Conservation (phyloP, 2,888 invertebrate genomes). For the Metalampra italica region DNA sequence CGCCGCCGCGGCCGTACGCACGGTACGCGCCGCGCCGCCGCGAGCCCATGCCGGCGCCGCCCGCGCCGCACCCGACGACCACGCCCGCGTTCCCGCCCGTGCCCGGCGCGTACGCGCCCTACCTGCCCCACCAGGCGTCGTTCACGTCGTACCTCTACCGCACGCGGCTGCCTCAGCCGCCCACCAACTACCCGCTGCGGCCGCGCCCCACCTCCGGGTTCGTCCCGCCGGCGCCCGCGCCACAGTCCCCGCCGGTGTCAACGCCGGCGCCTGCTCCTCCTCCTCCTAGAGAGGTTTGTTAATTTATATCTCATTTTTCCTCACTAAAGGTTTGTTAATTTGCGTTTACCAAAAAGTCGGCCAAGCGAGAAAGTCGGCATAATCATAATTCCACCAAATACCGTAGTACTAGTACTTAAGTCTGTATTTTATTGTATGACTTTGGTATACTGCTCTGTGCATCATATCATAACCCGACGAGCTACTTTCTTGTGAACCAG, state of each 20-base stretch:
- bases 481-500: too few species aligned
- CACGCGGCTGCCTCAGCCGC: constrained; percentile 57
- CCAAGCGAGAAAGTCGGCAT: too few species aligned
- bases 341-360: too few species aligned
- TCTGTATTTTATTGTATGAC: too few species aligned
- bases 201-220: constrained; percentile 64
- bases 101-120: constrained; percentile 56
- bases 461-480: too few species aligned
- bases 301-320: not conserved
- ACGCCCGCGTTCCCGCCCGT: constrained; percentile 52
- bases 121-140: constrained; percentile 64
- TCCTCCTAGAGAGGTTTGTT: constrained; percentile 59
- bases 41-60: constrained; percentile 53
- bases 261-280: constrained; percentile 55
- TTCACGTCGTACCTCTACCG: constrained; percentile 66
- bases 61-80: constrained; percentile 26
- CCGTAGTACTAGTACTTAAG: too few species aligned
- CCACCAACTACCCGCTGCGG: constrained; percentile 52
- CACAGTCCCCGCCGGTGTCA: constrained; percentile 57
- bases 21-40: constrained; percentile 69
- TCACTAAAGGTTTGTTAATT: not conserved
- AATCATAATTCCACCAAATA: too few species aligned
- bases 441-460: too few species aligned
- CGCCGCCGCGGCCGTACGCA: constrained; percentile 80
- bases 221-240: constrained; percentile 65